Percentiles rank a stretch among this genome's conserved stretches.
Conservation (phyloP, 2,113 vertebrate genomes). For the Pipra filicauda region DNA sequence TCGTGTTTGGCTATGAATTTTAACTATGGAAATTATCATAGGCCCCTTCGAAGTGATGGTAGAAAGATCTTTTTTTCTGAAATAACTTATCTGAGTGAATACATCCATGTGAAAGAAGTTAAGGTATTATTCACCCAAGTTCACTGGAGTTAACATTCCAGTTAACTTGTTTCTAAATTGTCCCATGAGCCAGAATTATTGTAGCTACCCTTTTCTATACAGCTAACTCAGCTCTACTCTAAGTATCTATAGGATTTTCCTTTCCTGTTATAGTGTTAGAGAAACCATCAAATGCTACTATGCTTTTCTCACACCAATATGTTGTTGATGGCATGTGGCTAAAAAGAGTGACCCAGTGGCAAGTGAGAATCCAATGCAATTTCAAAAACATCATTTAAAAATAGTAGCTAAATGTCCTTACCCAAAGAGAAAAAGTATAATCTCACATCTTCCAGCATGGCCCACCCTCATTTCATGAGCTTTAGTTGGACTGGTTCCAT, state of each 20-base stretch:
- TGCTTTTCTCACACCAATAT: background rate
- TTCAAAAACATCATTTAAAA: background rate
- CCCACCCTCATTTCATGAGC: background rate
- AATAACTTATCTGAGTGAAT: background rate
- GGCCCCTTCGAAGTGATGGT: background rate
- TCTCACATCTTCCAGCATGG: background rate
- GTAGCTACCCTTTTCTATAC: background rate
- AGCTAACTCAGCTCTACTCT: background rate
- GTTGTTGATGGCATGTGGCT: background rate
- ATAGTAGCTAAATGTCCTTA: background rate
- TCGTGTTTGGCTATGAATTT: background rate
- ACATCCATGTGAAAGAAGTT: background rate
- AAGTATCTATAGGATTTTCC: background rate
- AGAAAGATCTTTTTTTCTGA: background rate
- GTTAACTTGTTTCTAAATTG: background rate
- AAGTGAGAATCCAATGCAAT: background rate
- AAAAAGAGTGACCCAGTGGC: background rate
- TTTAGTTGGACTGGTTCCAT: background rate
- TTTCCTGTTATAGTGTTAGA: background rate
- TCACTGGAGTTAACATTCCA: background rate
- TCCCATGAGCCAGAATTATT: background rate
- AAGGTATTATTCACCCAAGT: background rate
- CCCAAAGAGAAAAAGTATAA: background rate
- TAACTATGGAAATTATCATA: background rate
- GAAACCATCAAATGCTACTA: background rate